A percentile compares a stretch with the other conserved stretches of the same genome.
Conservation (phyloP, 2,113 vertebrate species). For the Bufo bufo region DNA sequence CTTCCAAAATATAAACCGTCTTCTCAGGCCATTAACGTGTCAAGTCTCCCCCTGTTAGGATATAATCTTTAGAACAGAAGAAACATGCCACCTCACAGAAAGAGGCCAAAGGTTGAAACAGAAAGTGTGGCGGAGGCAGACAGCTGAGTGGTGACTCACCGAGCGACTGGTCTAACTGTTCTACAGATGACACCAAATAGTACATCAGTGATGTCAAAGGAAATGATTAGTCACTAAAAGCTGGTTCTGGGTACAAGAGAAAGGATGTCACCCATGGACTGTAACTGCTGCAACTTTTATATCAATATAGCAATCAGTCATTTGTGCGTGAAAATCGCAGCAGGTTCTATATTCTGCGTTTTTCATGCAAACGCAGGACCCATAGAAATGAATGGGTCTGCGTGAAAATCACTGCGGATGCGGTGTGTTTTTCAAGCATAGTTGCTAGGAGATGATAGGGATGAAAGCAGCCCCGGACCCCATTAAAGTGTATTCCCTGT, state of each 20-base stretch:
- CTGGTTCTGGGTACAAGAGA: background rate
- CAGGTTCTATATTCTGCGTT: too few relatives aligned
- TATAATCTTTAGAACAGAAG: constrained; percentile 41
- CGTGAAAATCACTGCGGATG: too few relatives aligned
- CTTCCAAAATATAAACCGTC: constrained; percentile 49
- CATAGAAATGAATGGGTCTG: too few relatives aligned
- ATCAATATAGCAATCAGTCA: background rate
- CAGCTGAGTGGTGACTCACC: constrained; percentile 38
- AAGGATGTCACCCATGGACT: background rate
- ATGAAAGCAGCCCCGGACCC: too few relatives aligned
- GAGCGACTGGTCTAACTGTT: constrained; percentile 31
- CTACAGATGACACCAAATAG: constrained; percentile 37
- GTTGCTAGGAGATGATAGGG: too few relatives aligned
- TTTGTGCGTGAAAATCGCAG: too few relatives aligned
- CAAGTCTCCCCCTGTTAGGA: constrained; percentile 54
- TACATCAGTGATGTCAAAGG: constrained; percentile 29
- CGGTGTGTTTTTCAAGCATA: too few relatives aligned
- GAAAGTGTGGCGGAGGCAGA: constrained; percentile 55
- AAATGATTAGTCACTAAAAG: constrained; percentile 39
- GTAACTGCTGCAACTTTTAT: background rate
- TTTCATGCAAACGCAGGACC: too few relatives aligned
- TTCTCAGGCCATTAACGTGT: constrained; percentile 35
- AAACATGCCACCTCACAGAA: constrained; percentile 43
- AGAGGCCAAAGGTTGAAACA: constrained; percentile 35
- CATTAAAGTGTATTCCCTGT: too few relatives aligned